Evolutionary conservation across 2,797 vertebrate species (phyloP), one percentile per base, ranked within the genome.

Genomic region (Ara ararauna): DNA sequence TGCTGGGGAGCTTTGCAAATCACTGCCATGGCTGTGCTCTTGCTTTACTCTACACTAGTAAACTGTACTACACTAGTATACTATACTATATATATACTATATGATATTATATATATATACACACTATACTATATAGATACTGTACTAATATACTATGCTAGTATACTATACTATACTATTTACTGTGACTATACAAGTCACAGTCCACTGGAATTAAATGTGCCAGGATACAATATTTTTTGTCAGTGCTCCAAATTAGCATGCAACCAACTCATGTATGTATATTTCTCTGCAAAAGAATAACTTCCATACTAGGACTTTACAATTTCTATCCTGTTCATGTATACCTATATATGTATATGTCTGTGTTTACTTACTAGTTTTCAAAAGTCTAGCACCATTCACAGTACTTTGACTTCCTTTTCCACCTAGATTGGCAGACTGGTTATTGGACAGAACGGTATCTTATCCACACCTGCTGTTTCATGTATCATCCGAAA

Each of bases 401-500:
- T 32, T 93, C 45, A 44, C 36, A 79, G 11, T 80, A 64, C 66
- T 50, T 58, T 60, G 24, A 65, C 38, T 94, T 78, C 38, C 61
- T 94, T 68, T 94, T 38, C 91, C 68, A 23, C 93, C 66, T 98
- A 99, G 99, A 99, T 99, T 32, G 99, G 99, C 67, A 98, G 99
- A 67, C 97, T 99, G 97, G 99, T 99, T 83, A 99, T 99, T 90
- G 99, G 99, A 40, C 99, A 99, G 98, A 99, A 99, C 20, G 99
- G 99, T 92, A 99, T 99, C 93, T 98, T 99, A 95, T 99, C 99
- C 34, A 99, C 99, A 19, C 99, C 99, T 73, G 99, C 99, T 36
- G 99, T 99, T 89, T 99, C 99, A 32, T 99, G 99, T 97, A 99
- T 99, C 97, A 99, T 99, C 98, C 98, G 99, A 92, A 99, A 99